Evolutionary conservation across 2,888 invertebrate genomes (phyloP), one percentile per base, ranked within the genome.

Genomic region (Diabrotica balteata): DNA sequence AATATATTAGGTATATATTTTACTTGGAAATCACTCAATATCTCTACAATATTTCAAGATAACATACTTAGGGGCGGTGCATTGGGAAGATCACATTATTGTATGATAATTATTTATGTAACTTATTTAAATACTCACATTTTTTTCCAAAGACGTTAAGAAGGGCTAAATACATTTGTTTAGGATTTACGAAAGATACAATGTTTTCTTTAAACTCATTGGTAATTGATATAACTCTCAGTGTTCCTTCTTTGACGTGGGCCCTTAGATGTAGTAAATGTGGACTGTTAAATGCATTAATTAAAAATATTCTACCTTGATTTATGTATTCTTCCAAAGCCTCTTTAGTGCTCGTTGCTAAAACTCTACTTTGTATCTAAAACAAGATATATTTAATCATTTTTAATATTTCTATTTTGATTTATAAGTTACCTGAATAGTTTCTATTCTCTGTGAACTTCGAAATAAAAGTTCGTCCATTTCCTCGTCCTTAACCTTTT

Each of bases 401-500:
- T 7, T 49, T 11, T 7, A 11, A 8, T 49, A 3, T 49, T 10
- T 49, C 49, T 11, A 11, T 47, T 47, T 47, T 5, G 4, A 4
- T 47, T 47, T 47, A n/a, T 47, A 47, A 4, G 71, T 68, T 76
- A 82, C 83, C 78, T 83, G 82, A 9, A 83, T 75, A 69, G 76
- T 77, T 72, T 83, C 82, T n/a, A 83, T 55, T 74, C 77, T 81
- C 72, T 81, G 82, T 1, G 81, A 77, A 66, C 82, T 78, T 70
- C 82, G 74, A 72, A 83, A 83, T 54, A 82, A 59, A 60, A 83
- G 72, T 72, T 81, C 83, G 67, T 83, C 83, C 83, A 83, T 82
- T 71, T 72, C 55, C 60, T 45, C 49, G 22, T 42, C 53, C n/a
- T 44, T 51, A 64, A 52, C 22, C 46, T 43, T 55, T 65, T 32